Conservation (phyloP, 1,140 invertebrate genomes). For the Euwallacea fornicatus region DNA sequence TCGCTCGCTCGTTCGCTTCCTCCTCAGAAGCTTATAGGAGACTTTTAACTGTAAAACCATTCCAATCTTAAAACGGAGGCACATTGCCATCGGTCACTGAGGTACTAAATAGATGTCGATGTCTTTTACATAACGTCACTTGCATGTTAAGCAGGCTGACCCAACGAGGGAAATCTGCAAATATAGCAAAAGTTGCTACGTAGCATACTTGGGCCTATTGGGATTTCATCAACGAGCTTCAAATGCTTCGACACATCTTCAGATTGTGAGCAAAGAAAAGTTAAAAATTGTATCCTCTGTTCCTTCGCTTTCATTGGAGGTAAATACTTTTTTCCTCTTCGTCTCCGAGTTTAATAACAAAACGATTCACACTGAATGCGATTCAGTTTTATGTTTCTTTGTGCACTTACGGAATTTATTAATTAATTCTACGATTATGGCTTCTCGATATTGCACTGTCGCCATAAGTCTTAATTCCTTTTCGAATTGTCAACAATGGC, state of each 20-base stretch:
- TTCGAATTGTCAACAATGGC: background rate
- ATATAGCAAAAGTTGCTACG: background rate
- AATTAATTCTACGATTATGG: slow-evolving; percentile 35
- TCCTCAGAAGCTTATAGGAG: too few relatives aligned
- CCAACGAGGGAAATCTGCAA: slow-evolving; percentile 6
- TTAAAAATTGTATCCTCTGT: too few relatives aligned
- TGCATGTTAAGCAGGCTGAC: slow-evolving; percentile 6
- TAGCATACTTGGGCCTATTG: background rate
- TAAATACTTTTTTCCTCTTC: slow-evolving; percentile 10
- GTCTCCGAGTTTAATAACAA: slow-evolving; percentile 19
- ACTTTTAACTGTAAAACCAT: too few relatives aligned
- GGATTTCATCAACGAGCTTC: slow-evolving; percentile 9
- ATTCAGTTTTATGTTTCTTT: slow-evolving; percentile 34
- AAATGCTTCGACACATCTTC: too few relatives aligned
- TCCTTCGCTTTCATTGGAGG: background rate
- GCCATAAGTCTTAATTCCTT: slow-evolving; percentile 1
- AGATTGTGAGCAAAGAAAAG: too few relatives aligned
- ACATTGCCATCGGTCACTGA: slow-evolving; percentile 2
- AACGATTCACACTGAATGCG: slow-evolving; percentile 29
- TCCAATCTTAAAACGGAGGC: background rate
- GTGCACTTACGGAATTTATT: slow-evolving; percentile 34
- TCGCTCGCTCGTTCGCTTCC: slow-evolving; percentile 1
- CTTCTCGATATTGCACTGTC: slow-evolving; percentile 25
- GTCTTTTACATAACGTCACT: slow-evolving; percentile 14
- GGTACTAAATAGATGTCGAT: slow-evolving; percentile 2